Base-by-base conservation (phyloP, 2,113 vertebrate species). In the Lates calcarifer region DNA sequence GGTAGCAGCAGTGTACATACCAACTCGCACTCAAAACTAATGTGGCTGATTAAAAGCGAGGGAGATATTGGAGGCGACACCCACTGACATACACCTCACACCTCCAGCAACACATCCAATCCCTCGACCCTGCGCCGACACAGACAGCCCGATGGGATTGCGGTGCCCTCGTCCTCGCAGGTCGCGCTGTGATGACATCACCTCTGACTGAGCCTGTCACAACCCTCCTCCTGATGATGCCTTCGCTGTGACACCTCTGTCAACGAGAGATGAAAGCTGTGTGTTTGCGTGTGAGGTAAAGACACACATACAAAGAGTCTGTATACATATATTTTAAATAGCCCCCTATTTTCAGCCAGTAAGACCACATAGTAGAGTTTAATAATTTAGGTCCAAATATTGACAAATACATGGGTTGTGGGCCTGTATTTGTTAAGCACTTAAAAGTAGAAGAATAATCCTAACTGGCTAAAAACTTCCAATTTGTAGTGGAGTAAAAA, bases 31-130 rank as follows among this genome's bases (percentile, higher is more conserved):
- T 91, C 57, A 28, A 41, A 63, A 33, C 55, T 77, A 75, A 75
- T 72, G 81, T 56, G 53, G 71, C n/a, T 63, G 63, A 83, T 71
- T 86, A 43, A 55, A 83, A 55, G 41, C 41, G 80, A 68, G 51
- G 66, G 62, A 65, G 47, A 60, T 58, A 69, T 43, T 12, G 33
- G 39, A 55, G 39, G 60, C 1, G 62, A 81, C 62, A 79, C 60
- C 64, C 45, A n/a, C 33, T 75, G 56, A 85, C 78, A 72, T 41
- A 65, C 58, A 68, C 28, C 51, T 66, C 62, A 57, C 68, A 68
- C 81, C 64, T 82, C 35, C 61, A 51, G 61, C 70, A 64, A 79
- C 83, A 80, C 62, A 29, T 61, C 56, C 31, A 47, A 51, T 39
- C 24, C 37, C 22, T 43, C 1, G 0, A 35, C 73, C 56, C 41